Base-by-base conservation (phyloP, 2,888 invertebrate species). In the Heteromurus nitidus region DNA sequence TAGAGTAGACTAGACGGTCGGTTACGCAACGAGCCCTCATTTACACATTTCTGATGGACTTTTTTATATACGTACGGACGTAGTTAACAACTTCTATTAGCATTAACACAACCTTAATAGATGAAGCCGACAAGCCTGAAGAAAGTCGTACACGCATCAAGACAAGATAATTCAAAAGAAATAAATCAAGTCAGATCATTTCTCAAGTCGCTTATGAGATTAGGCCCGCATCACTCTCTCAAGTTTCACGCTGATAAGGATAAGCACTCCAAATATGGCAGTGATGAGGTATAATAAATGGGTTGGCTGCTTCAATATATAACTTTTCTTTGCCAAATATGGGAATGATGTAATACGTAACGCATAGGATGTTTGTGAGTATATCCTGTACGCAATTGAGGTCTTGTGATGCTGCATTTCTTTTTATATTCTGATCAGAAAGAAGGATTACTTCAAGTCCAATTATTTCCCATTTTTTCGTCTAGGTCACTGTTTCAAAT, bases 41-140 rank as follows among this genome's bases (percentile, higher is more conserved):
- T 7, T 36, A 36, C 2, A 58, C 5, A 18, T 3, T 22, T 18
- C 20, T 50, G 1, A 2, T 18, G 50, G 22, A 9, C 20, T n/a
- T 16, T n/a, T n/a, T n/a, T 13, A 36, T 36, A 9, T 50, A 50
- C 50, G n/a, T 9, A n/a, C 1, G 24, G 20, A n/a, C 42, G 65
- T 69, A 50, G 69, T 69, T 69, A 77, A 69, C 77, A 77, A 69
- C 69, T 26, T 64, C 50, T 62, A 77, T 77, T 77, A 77, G 69
- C 69, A 69, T 69, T 62, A 77, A 69, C 50, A 62, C 24, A 30
- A 53, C 26, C 62, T 53, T 62, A 62, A 76, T 60, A 28, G 20
- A 11, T 30, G 28, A 47, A 47, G 31, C 44, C 60, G 60, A 47
- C 67, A 47, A 31, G 13, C 58, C 11, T 28, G 42, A 65, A 76